Conservation (phyloP, 2,888 invertebrate genomes). For the Eristalinus aeneus region DNA sequence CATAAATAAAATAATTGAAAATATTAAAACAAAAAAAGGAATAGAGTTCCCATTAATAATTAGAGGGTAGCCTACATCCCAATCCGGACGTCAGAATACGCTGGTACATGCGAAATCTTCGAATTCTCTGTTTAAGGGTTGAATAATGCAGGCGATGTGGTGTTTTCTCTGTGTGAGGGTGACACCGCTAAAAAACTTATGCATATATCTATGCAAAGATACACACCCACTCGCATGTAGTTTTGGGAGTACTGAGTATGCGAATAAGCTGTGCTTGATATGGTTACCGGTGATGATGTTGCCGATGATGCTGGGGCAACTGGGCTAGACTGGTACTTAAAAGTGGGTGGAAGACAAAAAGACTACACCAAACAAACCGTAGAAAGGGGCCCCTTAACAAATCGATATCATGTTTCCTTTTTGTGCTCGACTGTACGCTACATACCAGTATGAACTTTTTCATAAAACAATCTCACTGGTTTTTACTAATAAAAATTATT, state of each 20-base stretch:
- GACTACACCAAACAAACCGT: constrained; percentile 45
- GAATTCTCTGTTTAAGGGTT: constrained; percentile 63
- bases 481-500: neutral
- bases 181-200: constrained; percentile 49
- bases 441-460: constrained; percentile 27
- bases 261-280: constrained; percentile 62
- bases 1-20: constrained; percentile 18
- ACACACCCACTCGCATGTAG: constrained; percentile 25
- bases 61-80: constrained; percentile 55
- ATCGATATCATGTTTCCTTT: constrained; percentile 72
- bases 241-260: constrained; percentile 51
- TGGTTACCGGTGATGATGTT: constrained; percentile 75
- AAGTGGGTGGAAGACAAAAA: constrained; percentile 65
- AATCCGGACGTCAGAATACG: constrained; percentile 53
- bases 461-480: neutral
- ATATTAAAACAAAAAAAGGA: constrained; percentile 23
- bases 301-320: constrained; percentile 68
- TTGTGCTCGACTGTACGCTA: constrained; percentile 67
- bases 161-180: constrained; percentile 19
- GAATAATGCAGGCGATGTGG: constrained; percentile 59
- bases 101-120: constrained; percentile 59
- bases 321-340: constrained; percentile 61
- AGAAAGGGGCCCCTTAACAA: constrained; percentile 63
- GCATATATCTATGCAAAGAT: constrained; percentile 43
- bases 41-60: constrained; percentile 55